These are phyloP conservation scores for Chelon auratus DNA, from an alignment of 2,797 vertebrate species.

Conservation along the genomic window DNA sequence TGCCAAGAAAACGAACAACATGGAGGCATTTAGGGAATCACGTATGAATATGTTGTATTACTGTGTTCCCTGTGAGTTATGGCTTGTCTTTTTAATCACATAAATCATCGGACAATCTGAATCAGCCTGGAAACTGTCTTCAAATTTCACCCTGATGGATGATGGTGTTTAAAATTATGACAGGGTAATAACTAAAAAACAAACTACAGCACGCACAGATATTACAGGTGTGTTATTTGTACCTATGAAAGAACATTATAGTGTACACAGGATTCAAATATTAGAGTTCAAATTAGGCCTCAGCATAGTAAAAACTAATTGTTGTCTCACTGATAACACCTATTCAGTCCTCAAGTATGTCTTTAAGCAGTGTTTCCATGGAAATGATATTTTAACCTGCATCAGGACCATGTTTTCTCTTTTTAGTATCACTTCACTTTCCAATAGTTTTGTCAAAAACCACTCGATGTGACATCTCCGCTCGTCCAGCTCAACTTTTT, in stretches of 20 bases:
- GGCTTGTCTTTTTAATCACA: conserved; percentile 63
- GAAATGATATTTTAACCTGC: conserved; percentile 39
- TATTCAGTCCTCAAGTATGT: not conserved
- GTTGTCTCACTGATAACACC: not conserved
- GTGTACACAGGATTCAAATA: conserved; percentile 15
- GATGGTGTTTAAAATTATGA: conserved; percentile 50
- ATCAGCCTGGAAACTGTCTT: conserved; percentile 47
- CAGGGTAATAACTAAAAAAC: conserved; percentile 48
- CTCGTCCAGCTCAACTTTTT: conserved; percentile 31
- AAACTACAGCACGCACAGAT: conserved; percentile 22
- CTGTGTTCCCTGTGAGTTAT: conserved; percentile 38
- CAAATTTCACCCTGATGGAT: conserved; percentile 67
- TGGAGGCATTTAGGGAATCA: conserved; percentile 34
- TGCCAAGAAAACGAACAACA: conserved; percentile 38
- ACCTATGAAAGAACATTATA: conserved; percentile 1
- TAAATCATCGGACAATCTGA: conserved; percentile 38
- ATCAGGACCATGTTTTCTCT: not conserved
- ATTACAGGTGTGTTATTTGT: conserved; percentile 9
- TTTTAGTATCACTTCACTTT: not conserved
- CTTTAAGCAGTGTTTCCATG: conserved; percentile 36
- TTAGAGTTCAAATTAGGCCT: not conserved
- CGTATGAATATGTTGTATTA: conserved; percentile 43
- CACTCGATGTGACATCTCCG: not conserved
- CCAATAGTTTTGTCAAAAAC: conserved; percentile 2
- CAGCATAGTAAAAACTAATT: not conserved